Evolutionary conservation across 2,113 vertebrate genomes (phyloP).

Genomic region (Brienomyrus longianalis): DNA sequence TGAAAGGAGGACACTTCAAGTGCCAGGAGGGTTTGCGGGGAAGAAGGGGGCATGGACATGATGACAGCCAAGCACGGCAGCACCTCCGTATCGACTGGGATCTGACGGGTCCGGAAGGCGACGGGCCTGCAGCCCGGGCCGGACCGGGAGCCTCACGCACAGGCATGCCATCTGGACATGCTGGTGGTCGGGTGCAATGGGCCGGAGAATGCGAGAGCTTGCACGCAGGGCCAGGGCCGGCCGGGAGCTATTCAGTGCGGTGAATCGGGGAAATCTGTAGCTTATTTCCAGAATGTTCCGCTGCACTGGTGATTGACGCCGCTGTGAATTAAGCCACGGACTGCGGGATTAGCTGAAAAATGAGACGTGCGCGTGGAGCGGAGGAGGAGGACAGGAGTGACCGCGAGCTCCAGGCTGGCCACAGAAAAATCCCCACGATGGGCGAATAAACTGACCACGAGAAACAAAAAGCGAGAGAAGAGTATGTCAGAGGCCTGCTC

Average conservation of each 20-base stretch:
- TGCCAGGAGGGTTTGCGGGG: neutral
- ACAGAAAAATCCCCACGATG: neutral
- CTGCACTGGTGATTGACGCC: neutral
- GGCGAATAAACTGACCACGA: neutral
- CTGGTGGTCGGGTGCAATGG: neutral
- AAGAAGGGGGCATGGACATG: neutral
- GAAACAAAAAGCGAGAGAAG: constrained; percentile 2
- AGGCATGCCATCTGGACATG: neutral
- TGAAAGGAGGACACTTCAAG: neutral
- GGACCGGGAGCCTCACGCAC: neutral
- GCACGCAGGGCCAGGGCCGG: neutral
- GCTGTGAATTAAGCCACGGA: neutral
- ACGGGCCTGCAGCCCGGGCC: neutral
- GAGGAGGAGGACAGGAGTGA: neutral
- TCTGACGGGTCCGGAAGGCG: neutral
- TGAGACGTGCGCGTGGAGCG: neutral
- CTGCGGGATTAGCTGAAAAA: neutral
- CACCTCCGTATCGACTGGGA: neutral
- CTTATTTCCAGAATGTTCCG: neutral
- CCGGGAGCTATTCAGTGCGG: neutral
- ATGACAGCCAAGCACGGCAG: neutral
- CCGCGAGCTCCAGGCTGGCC: neutral
- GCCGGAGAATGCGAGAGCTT: neutral
- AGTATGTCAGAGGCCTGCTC: neutral
- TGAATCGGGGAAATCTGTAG: neutral